A percentile compares a stretch with the other conserved stretches of the same genome.
Evolutionary conservation across 2,888 invertebrate genomes (phyloP).

Genomic region (Nephrotoma appendiculata): DNA sequence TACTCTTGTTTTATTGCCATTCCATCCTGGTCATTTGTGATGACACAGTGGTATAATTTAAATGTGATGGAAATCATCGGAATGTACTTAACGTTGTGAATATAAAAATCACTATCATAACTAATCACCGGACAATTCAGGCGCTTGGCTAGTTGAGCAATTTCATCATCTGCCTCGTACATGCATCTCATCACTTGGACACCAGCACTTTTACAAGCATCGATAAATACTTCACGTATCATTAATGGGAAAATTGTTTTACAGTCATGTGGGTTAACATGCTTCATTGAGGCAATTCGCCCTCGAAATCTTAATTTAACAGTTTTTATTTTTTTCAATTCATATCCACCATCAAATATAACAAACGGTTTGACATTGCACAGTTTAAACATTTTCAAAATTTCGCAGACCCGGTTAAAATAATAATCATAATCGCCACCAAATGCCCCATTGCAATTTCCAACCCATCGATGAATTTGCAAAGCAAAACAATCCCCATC

Average conservation of each 20-base stretch:
- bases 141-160: slow-evolving; percentile 64
- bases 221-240: slow-evolving; percentile 57
- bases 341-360: slow-evolving; percentile 67
- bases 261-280: slow-evolving; percentile 40
- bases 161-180: slow-evolving; percentile 82
- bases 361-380: slow-evolving; percentile 61
- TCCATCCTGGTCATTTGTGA: not conserved
- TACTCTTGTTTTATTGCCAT: not conserved
- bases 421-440: slow-evolving; percentile 77
- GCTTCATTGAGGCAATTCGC: slow-evolving; percentile 42
- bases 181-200: slow-evolving; percentile 57
- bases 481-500: slow-evolving; percentile 68
- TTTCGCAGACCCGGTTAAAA: slow-evolving; percentile 45
- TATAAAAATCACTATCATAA: slow-evolving; percentile 88
- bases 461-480: slow-evolving; percentile 47
- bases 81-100: slow-evolving; percentile 72
- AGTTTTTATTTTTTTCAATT: slow-evolving; percentile 54
- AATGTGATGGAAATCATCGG: slow-evolving; percentile 53
- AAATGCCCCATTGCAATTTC: slow-evolving; percentile 53
- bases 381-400: slow-evolving; percentile 51
- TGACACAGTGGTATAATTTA: slow-evolving; percentile 22
- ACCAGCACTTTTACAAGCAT: slow-evolving; percentile 47
- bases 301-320: slow-evolving; percentile 41
- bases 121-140: slow-evolving; percentile 77
- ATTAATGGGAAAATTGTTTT: slow-evolving; percentile 59